Evolutionary conservation across 1,140 invertebrate species (phyloP).

Genomic region (Tribolium castaneum): DNA sequence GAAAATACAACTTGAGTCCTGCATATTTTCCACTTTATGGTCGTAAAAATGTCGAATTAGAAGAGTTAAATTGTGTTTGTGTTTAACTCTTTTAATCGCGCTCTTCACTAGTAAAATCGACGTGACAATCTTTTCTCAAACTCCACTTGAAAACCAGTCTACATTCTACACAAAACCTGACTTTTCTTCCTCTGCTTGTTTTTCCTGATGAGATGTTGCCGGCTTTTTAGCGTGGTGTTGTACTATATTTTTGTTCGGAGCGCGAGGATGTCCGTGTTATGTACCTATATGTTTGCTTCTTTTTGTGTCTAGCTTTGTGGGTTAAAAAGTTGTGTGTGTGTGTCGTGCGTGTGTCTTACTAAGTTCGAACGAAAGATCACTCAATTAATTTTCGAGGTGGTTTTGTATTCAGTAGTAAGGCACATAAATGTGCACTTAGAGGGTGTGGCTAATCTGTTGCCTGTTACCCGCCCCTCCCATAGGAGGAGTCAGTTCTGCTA

Average conservation of each 20-base stretch:
- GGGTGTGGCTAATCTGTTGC: conserved; percentile 64
- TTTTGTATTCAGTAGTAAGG: conserved; percentile 11
- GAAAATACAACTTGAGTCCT: conserved; percentile 3
- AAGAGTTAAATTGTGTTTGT: not conserved
- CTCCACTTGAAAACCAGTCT: not conserved
- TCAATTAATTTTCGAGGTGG: not conserved
- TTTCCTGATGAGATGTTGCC: not conserved
- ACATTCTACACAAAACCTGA: not conserved
- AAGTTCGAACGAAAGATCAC: not conserved
- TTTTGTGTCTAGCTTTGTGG: not conserved
- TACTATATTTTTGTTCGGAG: not conserved
- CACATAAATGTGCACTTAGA: conserved; percentile 31
- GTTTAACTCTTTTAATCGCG: not conserved
- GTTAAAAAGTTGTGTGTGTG: not conserved
- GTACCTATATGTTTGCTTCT: not conserved
- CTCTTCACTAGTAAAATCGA: not conserved
- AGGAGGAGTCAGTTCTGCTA: conserved; percentile 80
- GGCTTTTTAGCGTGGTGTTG: not conserved
- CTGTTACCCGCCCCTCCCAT: conserved; percentile 62
- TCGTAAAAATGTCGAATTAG: not conserved
- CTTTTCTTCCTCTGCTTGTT: not conserved
- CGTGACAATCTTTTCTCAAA: not conserved
- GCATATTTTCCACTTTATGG: conserved; percentile 3
- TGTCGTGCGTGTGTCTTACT: not conserved
- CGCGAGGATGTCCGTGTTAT: not conserved